Evolutionary conservation across 2,797 vertebrate genomes (phyloP), one percentile per base, ranked within the genome.

Genomic region (Serranus cabrilla): DNA sequence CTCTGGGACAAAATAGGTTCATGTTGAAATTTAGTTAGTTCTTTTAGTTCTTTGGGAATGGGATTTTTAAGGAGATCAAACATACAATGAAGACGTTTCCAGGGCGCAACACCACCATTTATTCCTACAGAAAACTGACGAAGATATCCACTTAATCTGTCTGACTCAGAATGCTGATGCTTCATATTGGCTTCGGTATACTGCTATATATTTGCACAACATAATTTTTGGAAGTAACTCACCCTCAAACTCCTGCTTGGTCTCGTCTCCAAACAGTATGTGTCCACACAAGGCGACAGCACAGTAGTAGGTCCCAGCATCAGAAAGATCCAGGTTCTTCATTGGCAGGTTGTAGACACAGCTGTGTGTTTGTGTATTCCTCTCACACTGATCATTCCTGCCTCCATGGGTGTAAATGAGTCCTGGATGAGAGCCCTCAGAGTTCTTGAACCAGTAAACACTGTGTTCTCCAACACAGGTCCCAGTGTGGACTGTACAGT

Each of bases 371-470:
- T 45, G 43, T 45, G 43, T 45, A 6, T 45, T 45, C 43, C 43
- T 45, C 43, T 45, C 43, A 45, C 43, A 45, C 43, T 11, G 59
- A 54, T 31, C n/a, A 21, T 18, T 58, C 43, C 47, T 76, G 12
- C 54, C 51, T 68, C 39, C 76, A 42, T 66, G 51, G 16, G 63
- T 78, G 77, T 90, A 79, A 63, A 91, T 73, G 17, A 92, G 45
- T 45, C 43, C 43, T 45, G 43, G 43, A 45, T 45, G 43, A 18
- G 43, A 45, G 16, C 18, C 43, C 54, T 49, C 45, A 25, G 63
- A 72, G 5, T n/a, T 16, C 71, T 42, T 81, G 50, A 92, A 85
- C 93, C 87, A 91, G 84, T 86, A 83, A 55, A 93, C 86, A 25
- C 43, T 74, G 9, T 84, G 76, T 40, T 59, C 42, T 77, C 68